Conservation (phyloP, 2,113 vertebrate species). For the Limnothrissa miodon region DNA sequence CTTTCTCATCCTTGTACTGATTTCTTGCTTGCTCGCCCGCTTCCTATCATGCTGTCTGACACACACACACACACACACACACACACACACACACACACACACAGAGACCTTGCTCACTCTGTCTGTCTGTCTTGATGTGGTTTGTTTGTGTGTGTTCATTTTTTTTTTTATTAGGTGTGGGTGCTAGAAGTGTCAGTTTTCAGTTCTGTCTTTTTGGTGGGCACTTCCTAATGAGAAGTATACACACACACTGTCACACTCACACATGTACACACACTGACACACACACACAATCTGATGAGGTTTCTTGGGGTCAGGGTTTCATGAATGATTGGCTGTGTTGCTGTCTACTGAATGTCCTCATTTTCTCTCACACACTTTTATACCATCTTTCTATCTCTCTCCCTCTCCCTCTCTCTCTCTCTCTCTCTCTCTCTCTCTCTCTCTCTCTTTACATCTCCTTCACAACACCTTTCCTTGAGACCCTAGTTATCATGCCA, state of each 20-base stretch:
- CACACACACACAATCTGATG: slow-evolving; percentile 17
- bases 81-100: neutral
- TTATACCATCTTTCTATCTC: neutral
- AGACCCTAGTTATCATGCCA: neutral
- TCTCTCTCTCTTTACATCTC: neutral
- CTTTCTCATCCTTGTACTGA: neutral
- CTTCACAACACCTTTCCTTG: neutral
- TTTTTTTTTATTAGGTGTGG: neutral
- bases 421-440: neutral
- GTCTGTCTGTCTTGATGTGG: neutral
- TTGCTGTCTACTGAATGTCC: neutral
- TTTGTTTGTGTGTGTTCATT: neutral
- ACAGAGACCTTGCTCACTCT: too few species aligned
- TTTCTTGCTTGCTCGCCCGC: neutral
- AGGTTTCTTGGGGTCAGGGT: neutral
- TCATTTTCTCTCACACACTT: neutral
- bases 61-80: neutral
- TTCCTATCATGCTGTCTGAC: neutral
- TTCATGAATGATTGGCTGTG: neutral
- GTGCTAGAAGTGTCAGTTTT: neutral
- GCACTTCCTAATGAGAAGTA: neutral
- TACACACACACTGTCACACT: neutral
- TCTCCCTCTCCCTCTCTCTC: neutral
- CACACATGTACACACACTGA: neutral
- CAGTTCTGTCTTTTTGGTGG: neutral